These are phyloP conservation scores for Aspidapion aeneum DNA, from an alignment of 2,888 invertebrate genomes.

Conservation along the genomic window DNA sequence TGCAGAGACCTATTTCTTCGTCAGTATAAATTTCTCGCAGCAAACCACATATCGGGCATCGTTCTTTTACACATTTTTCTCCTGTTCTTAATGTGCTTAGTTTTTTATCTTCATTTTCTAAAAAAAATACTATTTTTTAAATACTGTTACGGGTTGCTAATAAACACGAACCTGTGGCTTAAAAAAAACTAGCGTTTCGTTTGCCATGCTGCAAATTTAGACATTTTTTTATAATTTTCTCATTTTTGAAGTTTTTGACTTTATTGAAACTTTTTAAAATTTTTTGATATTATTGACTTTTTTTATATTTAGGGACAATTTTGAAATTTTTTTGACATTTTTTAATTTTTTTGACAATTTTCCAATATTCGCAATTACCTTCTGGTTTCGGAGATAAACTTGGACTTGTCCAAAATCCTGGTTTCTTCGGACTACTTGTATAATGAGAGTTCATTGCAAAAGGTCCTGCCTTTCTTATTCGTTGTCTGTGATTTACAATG, in stretches of 20 bases:
- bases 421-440: constrained; percentile 51
- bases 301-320: no score
- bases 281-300: no score
- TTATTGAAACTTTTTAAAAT: no score
- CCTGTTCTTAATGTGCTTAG: constrained; percentile 64
- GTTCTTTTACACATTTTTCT: constrained; percentile 67
- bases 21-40: constrained; percentile 91
- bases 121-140: neutral
- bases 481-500: constrained; percentile 51
- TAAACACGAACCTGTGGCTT: no score
- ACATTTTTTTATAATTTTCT: no score
- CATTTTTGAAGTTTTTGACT: no score
- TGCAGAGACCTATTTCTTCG: constrained; percentile 91
- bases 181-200: no score
- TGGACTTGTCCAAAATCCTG: constrained; percentile 54
- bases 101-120: constrained; percentile 47
- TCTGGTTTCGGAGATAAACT: constrained; percentile 43
- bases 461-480: constrained; percentile 53
- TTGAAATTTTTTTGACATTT: no score
- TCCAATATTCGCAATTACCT: constrained; percentile 12
- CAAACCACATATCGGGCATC: constrained; percentile 89
- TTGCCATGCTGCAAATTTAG: no score
- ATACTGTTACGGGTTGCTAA: no score
- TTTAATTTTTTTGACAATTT: no score
- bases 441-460: constrained; percentile 55